Percentiles rank a stretch among this genome's conserved stretches.
These are phyloP conservation scores for Kuschelorhynchus macadamiae DNA, from an alignment of 2,888 invertebrate species.

Conservation along the genomic window DNA sequence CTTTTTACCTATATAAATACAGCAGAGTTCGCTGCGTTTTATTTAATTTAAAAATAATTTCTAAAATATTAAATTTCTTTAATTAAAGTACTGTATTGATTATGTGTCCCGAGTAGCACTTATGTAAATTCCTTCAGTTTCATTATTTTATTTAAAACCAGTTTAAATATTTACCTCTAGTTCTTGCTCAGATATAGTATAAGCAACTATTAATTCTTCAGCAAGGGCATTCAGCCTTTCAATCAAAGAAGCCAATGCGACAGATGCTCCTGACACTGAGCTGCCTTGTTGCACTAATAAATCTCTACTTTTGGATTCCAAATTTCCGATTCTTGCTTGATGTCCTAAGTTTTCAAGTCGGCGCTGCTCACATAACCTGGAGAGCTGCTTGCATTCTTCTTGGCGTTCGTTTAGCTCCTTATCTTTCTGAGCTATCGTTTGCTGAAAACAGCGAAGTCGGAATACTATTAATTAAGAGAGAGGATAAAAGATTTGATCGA, in stretches of 20 bases:
- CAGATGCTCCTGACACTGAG: slow-evolving; percentile 78
- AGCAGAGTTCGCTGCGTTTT: no score
- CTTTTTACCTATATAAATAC: no score
- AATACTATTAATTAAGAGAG: no score
- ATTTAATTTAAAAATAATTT: no score
- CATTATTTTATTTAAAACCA: no score
- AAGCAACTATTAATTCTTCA: slow-evolving; percentile 80
- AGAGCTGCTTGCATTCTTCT: slow-evolving; percentile 84
- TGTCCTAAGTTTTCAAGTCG: slow-evolving; percentile 79
- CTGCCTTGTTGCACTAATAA: slow-evolving; percentile 79
- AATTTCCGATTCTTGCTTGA: slow-evolving; percentile 75
- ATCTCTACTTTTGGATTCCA: slow-evolving; percentile 77
- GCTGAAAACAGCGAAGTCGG: slow-evolving; percentile 27
- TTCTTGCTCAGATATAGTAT: slow-evolving; percentile 82
- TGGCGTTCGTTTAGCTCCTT: slow-evolving; percentile 76
- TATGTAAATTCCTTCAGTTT: no score
- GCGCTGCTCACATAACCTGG: slow-evolving; percentile 83
- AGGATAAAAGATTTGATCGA: not conserved
- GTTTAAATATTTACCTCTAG: slow-evolving; percentile 72
- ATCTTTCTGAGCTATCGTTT: slow-evolving; percentile 69
- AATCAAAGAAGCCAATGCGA: slow-evolving; percentile 78
- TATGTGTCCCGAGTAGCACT: no score
- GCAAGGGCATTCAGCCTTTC: slow-evolving; percentile 80
- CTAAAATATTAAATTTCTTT: no score
- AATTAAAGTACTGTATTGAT: no score